Evolutionary conservation across 2,797 vertebrate genomes (phyloP).

Genomic region (Peromyscus melanophrys): DNA sequence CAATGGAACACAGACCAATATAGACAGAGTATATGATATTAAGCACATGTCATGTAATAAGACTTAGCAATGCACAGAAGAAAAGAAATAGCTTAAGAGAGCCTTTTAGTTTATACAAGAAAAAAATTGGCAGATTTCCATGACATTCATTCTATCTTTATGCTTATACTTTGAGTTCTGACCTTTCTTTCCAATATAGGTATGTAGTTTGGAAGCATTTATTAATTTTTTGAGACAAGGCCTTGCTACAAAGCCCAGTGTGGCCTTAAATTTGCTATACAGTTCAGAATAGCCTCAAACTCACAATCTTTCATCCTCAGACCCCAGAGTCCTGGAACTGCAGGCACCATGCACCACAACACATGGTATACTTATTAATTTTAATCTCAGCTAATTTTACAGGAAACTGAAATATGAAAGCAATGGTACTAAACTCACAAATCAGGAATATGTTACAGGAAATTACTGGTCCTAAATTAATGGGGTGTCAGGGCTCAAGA

Average conservation of each 20-base stretch:
- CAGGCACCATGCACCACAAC: neutral
- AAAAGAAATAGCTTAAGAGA: constrained; percentile 10
- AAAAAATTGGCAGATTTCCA: constrained; percentile 3
- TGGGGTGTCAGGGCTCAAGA: too few species aligned
- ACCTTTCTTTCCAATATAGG: neutral
- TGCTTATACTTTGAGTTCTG: neutral
- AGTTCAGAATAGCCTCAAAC: neutral
- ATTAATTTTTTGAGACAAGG: neutral
- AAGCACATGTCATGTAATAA: neutral
- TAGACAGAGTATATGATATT: neutral
- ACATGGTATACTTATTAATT: neutral
- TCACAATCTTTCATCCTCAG: neutral
- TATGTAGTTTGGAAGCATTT: neutral
- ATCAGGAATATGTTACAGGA: neutral
- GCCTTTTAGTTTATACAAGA: neutral
- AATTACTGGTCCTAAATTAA: neutral
- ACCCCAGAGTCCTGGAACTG: neutral
- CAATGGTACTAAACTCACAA: neutral
- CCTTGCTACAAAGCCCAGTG: neutral
- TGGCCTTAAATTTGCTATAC: neutral
- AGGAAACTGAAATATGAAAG: constrained; percentile 33
- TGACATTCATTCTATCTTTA: neutral
- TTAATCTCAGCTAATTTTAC: constrained; percentile 56
- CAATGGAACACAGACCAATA: neutral
- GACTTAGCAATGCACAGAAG: constrained; percentile 29